phyloP scores from a whole-genome alignment of 2,113 vertebrate species.

The Spea bombifrons region DNA sequence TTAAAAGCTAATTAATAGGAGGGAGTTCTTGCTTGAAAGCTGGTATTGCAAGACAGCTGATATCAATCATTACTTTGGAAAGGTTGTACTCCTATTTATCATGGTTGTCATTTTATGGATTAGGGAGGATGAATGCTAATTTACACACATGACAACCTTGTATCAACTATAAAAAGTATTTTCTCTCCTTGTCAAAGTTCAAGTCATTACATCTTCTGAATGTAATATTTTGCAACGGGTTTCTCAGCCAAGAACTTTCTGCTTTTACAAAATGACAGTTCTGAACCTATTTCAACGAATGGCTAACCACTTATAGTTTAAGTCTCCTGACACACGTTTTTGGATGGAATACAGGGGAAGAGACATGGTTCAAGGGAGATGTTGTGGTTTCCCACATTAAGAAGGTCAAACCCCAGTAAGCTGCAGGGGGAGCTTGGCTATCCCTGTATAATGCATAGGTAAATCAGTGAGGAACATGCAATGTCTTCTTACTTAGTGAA shows the following conservation, averaged over 20 bases:
- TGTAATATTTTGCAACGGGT: background rate
- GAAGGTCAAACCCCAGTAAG: too few species aligned
- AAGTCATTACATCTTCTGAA: background rate
- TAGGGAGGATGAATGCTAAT: background rate
- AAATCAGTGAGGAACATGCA: too few species aligned
- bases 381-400: too few species aligned
- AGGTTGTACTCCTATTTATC: slow-evolving; percentile 26
- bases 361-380: too few species aligned
- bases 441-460: too few species aligned
- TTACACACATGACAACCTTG: slow-evolving; percentile 11
- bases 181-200: slow-evolving; percentile 1
- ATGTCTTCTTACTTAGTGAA: too few species aligned
- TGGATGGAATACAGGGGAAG: too few species aligned
- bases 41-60: slow-evolving; percentile 7
- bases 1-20: slow-evolving; percentile 38
- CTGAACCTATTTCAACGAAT: background rate
- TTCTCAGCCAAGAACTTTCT: background rate
- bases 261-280: background rate
- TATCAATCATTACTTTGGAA: slow-evolving; percentile 27
- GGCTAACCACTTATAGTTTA: too few species aligned
- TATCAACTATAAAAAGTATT: background rate
- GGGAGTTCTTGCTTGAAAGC: background rate
- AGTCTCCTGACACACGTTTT: too few species aligned
- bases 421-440: too few species aligned
- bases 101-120: slow-evolving; percentile 24